Conservation (phyloP, 2,113 vertebrate species). For the Mesoclemmys tuberculata region DNA sequence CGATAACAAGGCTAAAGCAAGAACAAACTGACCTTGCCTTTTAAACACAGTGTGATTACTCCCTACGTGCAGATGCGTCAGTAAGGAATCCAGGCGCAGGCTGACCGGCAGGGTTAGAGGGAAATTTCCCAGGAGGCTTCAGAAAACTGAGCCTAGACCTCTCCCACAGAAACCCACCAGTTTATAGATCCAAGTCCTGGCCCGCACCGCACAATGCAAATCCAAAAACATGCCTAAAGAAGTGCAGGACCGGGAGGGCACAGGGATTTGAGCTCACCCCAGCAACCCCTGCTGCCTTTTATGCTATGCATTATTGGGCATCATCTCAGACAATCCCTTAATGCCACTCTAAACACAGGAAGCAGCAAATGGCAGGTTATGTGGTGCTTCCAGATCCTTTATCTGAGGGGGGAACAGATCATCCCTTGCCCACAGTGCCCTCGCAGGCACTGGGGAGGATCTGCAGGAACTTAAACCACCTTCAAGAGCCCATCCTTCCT, state of each 20-base stretch:
- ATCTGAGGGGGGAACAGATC: background rate
- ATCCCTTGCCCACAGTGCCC: background rate
- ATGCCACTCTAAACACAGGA: background rate
- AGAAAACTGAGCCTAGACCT: background rate
- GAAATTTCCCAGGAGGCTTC: background rate
- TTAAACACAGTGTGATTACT: rapidly evolving
- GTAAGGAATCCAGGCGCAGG: background rate
- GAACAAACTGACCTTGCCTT: background rate
- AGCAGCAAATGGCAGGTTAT: background rate
- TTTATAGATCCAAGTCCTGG: background rate
- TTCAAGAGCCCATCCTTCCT: background rate
- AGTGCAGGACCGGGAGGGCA: background rate
- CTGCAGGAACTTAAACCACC: background rate
- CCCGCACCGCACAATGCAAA: background rate
- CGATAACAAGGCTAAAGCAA: background rate
- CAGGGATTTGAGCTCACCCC: background rate
- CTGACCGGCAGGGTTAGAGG: background rate
- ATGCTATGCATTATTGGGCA: background rate
- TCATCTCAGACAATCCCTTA: background rate
- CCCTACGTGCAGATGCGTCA: rapidly evolving
- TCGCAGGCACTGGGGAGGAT: background rate
- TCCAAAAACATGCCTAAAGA: background rate
- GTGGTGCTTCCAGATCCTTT: background rate
- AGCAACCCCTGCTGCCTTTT: background rate
- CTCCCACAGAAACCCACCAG: background rate